Conservation (phyloP, 2,113 vertebrate species). For the Protobothrops flavoviridis region DNA sequence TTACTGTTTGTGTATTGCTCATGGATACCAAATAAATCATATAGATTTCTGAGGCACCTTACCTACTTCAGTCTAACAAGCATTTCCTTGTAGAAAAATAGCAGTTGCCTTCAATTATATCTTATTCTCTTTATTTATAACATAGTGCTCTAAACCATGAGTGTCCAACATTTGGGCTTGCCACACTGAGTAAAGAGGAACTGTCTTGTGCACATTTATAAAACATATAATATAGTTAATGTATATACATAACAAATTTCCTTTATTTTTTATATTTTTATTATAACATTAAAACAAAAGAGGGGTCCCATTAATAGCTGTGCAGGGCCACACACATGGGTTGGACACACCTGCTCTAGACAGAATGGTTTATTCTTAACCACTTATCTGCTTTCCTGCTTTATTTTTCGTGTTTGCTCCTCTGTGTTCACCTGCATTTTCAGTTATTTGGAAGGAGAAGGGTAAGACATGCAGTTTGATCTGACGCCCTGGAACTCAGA, state of each 20-base stretch:
- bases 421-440: neutral
- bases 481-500: neutral
- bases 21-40: neutral
- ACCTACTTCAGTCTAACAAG: neutral
- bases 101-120: neutral
- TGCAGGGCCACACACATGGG: neutral
- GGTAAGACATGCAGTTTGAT: neutral
- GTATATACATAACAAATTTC: neutral
- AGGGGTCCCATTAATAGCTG: neutral
- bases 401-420: neutral
- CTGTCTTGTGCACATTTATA: neutral
- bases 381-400: neutral
- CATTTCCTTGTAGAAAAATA: neutral
- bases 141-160: neutral
- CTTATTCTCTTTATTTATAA: neutral
- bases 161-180: neutral
- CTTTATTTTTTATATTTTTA: neutral
- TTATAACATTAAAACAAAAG: neutral
- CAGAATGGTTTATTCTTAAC: neutral
- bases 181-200: neutral
- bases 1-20: neutral
- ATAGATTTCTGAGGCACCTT: neutral
- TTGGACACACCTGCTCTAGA: neutral
- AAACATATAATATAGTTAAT: neutral
- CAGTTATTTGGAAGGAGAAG: neutral